phyloP scores from a whole-genome alignment of 1,140 invertebrate genomes.

The Sesamia nonagrioides region DNA sequence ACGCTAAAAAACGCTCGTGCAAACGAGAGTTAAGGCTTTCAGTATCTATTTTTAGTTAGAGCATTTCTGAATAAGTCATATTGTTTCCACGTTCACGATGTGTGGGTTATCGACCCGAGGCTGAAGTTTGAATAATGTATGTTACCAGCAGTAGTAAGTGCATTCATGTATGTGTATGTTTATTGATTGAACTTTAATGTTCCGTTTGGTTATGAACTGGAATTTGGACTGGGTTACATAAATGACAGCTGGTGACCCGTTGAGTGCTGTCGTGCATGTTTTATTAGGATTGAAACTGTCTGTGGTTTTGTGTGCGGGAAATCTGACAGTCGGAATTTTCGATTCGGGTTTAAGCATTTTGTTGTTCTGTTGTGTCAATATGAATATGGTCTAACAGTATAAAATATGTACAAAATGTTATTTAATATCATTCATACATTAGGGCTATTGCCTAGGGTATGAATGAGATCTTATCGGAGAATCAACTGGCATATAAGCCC shows the following conservation, averaged over 20 bases:
- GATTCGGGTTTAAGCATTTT: neutral
- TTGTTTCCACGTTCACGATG: constrained; percentile 62
- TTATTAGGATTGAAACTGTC: constrained; percentile 2
- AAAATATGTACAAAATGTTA: too few species aligned
- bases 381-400: too few species aligned
- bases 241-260: constrained; percentile 7
- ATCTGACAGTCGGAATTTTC: neutral
- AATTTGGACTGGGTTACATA: neutral
- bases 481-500: too few species aligned
- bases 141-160: constrained; percentile 52
- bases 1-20: too few species aligned
- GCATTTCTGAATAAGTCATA: constrained; percentile 65
- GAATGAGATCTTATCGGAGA: too few species aligned
- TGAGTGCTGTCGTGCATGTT: neutral
- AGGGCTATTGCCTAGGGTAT: too few species aligned
- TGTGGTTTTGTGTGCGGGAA: neutral
- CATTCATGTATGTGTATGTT: constrained; percentile 49
- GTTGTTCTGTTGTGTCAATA: neutral
- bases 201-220: constrained; percentile 34
- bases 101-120: constrained; percentile 67
- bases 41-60: constrained; percentile 51
- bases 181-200: constrained; percentile 46
- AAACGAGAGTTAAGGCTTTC: constrained; percentile 11
- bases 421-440: too few species aligned
- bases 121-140: constrained; percentile 71